phyloP scores from a whole-genome alignment of 2,888 invertebrate genomes.

The Tinea pellionella region DNA sequence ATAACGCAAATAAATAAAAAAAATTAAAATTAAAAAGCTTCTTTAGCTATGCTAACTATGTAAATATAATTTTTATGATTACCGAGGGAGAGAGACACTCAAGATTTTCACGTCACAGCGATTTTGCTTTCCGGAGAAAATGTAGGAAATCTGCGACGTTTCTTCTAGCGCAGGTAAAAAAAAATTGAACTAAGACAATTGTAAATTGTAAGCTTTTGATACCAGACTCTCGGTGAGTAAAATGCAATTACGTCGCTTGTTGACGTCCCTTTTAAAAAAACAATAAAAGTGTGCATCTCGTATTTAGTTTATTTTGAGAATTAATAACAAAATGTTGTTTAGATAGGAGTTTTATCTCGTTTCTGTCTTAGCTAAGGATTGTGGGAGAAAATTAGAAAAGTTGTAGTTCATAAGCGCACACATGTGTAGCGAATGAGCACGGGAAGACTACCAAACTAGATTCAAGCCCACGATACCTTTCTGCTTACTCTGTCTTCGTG shows the following conservation, averaged over 20 bases:
- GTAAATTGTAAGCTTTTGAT: slow-evolving; percentile 9
- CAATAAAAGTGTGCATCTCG: background rate
- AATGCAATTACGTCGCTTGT: slow-evolving; percentile 1
- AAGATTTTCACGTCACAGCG: too few relatives aligned
- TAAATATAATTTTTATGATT: too few relatives aligned
- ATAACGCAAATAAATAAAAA: too few relatives aligned
- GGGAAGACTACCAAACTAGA: background rate
- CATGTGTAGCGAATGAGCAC: background rate
- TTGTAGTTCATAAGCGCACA: background rate
- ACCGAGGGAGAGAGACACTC: too few relatives aligned
- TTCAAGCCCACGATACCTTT: too few relatives aligned
- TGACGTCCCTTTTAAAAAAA: background rate
- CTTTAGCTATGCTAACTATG: too few relatives aligned
- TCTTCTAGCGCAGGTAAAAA: background rate
- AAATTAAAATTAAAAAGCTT: too few relatives aligned
- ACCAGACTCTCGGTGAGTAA: background rate
- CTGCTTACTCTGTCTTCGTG: too few relatives aligned
- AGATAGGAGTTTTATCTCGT: background rate
- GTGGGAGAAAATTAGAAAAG: background rate
- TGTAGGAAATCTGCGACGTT: background rate
- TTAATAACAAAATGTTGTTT: background rate
- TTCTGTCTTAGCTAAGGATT: background rate
- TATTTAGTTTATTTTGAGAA: background rate
- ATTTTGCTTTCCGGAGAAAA: background rate
- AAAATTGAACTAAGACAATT: background rate